These are phyloP conservation scores for Anthophora plumipes DNA, from an alignment of 2,888 invertebrate species.

Conservation along the genomic window DNA sequence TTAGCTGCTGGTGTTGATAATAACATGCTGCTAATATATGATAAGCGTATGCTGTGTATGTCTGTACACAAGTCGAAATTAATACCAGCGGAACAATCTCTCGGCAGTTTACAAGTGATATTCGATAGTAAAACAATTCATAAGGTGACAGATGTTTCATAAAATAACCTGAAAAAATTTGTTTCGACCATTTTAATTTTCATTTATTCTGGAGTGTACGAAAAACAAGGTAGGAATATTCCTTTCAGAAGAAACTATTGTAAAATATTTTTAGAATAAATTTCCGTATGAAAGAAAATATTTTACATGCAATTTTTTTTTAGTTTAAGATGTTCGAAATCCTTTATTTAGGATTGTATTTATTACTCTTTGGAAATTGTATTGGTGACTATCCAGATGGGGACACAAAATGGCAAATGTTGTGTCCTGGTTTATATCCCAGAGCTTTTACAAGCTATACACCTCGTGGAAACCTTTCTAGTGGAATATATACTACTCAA, in stretches of 20 bases:
- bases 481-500: slow-evolving; percentile 87
- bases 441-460: slow-evolving; percentile 86
- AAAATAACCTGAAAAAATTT: slow-evolving; percentile 50
- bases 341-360: slow-evolving; percentile 69
- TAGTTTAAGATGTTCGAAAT: slow-evolving; percentile 72
- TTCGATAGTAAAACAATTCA: slow-evolving; percentile 24
- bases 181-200: slow-evolving; percentile 8
- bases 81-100: slow-evolving; percentile 39
- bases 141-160: slow-evolving; percentile 56
- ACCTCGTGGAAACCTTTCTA: slow-evolving; percentile 85
- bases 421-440: slow-evolving; percentile 86
- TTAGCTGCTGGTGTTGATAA: slow-evolving; percentile 75
- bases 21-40: slow-evolving; percentile 76
- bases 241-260: background rate
- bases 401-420: slow-evolving; percentile 82
- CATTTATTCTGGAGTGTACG: slow-evolving; percentile 1
- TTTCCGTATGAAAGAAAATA: background rate
- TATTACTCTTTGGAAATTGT: slow-evolving; percentile 74
- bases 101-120: slow-evolving; percentile 41
- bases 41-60: slow-evolving; percentile 61
- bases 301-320: background rate
- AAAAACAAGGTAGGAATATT: slow-evolving; percentile 46
- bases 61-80: slow-evolving; percentile 50
- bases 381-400: slow-evolving; percentile 73
- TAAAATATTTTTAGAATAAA: background rate